phyloP scores from a whole-genome alignment of 2,113 vertebrate genomes.

The Suncus etruscus region DNA sequence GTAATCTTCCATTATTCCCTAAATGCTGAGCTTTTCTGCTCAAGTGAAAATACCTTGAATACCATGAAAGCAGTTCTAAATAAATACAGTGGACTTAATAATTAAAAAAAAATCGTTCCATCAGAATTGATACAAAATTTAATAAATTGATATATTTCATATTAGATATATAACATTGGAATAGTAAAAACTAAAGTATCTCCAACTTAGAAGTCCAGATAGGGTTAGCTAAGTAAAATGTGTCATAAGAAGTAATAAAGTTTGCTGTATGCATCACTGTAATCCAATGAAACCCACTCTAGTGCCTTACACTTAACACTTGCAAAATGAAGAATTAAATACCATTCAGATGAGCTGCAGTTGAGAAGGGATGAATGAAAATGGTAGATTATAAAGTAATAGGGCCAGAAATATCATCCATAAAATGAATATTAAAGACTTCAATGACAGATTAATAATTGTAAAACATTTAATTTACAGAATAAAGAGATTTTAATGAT shows the following conservation, averaged over 20 bases:
- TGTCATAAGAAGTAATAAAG: fast-evolving
- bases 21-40: not conserved
- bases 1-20: not conserved
- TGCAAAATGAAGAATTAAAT: not conserved
- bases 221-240: not conserved
- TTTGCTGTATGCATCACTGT: not conserved
- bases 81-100: not conserved
- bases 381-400: not conserved
- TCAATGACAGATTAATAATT: not conserved
- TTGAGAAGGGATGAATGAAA: not conserved
- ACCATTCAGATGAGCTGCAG: not conserved
- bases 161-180: not conserved
- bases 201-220: not conserved
- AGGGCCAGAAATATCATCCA: not conserved
- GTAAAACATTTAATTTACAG: not conserved
- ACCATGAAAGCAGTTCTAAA: not conserved
- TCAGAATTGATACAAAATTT: not conserved
- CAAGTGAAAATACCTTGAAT: not conserved
- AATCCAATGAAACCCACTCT: not conserved
- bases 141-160: not conserved
- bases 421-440: not conserved
- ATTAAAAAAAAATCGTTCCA: not conserved
- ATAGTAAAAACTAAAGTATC: not conserved
- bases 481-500: not conserved
- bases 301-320: not conserved